A percentile compares a stretch with the other conserved stretches of the same genome.
These are phyloP conservation scores for Camelus dromedarius DNA, from an alignment of 2,113 vertebrate genomes.

Conservation along the genomic window DNA sequence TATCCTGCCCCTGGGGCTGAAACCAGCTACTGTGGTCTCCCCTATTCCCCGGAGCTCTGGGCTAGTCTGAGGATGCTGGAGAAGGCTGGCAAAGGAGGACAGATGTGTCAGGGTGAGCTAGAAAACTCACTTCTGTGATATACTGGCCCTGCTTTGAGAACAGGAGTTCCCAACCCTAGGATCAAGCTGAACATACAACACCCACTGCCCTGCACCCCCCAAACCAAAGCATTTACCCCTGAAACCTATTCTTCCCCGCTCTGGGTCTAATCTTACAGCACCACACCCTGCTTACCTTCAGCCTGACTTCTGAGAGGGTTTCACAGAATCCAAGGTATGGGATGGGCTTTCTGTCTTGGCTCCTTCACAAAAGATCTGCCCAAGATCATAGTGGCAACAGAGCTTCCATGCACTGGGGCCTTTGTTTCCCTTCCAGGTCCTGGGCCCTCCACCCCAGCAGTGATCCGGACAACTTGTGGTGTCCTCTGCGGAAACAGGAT, in stretches of 20 bases:
- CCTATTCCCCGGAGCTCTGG: accelerated
- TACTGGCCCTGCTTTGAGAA: neutral
- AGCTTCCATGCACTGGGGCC: neutral
- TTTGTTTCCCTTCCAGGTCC: neutral
- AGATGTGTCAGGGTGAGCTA: neutral
- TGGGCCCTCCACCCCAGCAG: neutral
- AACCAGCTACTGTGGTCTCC: neutral
- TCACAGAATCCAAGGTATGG: neutral
- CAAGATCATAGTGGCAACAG: neutral
- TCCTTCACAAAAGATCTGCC: neutral
- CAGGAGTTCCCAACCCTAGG: neutral
- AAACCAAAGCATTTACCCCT: neutral
- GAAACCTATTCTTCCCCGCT: neutral
- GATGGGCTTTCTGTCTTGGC: neutral
- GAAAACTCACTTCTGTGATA: conserved; percentile 24
- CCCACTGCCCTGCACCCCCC: neutral
- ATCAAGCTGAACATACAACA: neutral
- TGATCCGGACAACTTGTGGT: neutral
- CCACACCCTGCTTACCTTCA: neutral
- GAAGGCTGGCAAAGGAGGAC: neutral
- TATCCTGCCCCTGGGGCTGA: conserved; percentile 55
- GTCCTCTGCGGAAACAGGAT: neutral
- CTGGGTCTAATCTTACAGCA: neutral
- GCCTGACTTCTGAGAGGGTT: neutral
- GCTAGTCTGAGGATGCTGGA: neutral